Percentiles rank a stretch among this genome's conserved stretches.
Evolutionary conservation across 2,797 vertebrate genomes (phyloP).

Genomic region (Heterohyrax brucei): DNA sequence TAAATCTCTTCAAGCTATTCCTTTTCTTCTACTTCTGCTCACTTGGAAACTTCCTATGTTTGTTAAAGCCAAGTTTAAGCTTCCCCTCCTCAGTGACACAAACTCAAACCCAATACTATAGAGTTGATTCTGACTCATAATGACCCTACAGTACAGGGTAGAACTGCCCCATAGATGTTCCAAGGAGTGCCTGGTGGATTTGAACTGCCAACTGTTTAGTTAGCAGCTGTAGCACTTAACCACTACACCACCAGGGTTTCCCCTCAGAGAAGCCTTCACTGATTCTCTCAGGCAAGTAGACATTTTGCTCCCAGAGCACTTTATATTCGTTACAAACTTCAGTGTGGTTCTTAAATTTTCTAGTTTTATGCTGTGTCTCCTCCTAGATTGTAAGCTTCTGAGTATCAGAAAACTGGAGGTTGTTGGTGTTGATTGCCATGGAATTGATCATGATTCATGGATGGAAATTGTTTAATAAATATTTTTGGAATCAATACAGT

Average conservation of each 20-base stretch:
- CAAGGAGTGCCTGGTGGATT: no score
- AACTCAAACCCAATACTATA: no score
- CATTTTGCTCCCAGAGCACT: conserved; percentile 13
- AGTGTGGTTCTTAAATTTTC: background rate
- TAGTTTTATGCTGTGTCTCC: conserved; percentile 37
- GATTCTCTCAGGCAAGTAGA: background rate
- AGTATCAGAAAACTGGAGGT: background rate
- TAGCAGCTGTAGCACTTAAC: no score
- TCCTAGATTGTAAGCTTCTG: background rate
- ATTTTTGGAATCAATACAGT: background rate
- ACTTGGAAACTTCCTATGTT: conserved; percentile 22
- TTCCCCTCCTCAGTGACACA: background rate
- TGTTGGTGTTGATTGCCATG: background rate
- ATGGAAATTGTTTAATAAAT: conserved; percentile 26
- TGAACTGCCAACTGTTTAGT: no score
- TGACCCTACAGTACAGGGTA: no score
- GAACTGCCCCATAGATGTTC: no score
- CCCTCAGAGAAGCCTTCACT: background rate
- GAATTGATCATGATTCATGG: background rate
- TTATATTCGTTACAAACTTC: conserved; percentile 23
- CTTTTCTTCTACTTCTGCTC: background rate
- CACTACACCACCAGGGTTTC: no score
- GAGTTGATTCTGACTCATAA: no score
- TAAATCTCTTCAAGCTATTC: background rate
- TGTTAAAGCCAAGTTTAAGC: conserved; percentile 47